phyloP scores from a whole-genome alignment of 1,140 invertebrate species.

The Bathynomus jamesi region DNA sequence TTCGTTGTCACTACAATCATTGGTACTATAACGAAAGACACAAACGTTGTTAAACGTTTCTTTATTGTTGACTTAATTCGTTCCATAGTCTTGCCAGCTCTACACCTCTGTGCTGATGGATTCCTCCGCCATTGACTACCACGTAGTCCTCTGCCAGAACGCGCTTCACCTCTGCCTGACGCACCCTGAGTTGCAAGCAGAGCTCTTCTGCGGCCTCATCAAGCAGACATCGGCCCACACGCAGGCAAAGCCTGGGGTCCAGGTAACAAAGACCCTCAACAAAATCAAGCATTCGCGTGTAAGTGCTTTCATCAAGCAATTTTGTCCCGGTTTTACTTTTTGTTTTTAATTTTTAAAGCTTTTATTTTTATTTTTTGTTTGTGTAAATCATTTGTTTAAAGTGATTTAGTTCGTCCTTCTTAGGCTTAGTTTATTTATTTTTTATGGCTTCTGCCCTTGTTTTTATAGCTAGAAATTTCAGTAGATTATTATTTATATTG shows the following conservation, averaged over 20 bases:
- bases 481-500: too few species aligned
- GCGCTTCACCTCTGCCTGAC: conserved; percentile 82
- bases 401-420: too few species aligned
- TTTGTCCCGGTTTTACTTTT: too few species aligned
- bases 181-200: conserved; percentile 78
- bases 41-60: too few species aligned
- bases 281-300: conserved; percentile 51
- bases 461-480: too few species aligned
- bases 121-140: conserved; percentile 90
- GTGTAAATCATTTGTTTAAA: too few species aligned
- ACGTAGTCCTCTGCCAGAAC: conserved; percentile 89
- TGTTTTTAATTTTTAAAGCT: too few species aligned
- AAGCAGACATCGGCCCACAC: conserved; percentile 83
- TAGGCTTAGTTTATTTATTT: background rate
- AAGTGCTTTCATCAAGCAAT: conserved; percentile 43
- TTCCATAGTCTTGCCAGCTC: conserved; percentile 72
- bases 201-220: conserved; percentile 80
- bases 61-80: too few species aligned
- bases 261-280: conserved; percentile 64
- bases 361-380: too few species aligned
- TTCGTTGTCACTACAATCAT: too few species aligned
- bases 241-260: conserved; percentile 76
- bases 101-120: conserved; percentile 91
- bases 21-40: too few species aligned
- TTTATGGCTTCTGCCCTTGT: too few species aligned